phyloP scores from a whole-genome alignment of 2,888 invertebrate species.

The Drosophila quinaria region DNA sequence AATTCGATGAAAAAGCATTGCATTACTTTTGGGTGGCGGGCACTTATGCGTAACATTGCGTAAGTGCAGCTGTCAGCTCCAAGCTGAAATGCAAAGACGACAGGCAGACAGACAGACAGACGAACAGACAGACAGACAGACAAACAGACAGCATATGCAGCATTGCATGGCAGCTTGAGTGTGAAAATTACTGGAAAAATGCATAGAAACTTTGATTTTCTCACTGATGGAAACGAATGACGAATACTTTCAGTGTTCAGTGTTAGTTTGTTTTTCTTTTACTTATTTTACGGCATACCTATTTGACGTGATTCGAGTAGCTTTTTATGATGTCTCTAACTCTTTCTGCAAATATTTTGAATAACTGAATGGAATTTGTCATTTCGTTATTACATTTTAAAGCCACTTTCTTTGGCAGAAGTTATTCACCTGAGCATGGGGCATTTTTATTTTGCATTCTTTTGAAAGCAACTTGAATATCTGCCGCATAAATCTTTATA shows the following conservation, averaged over 20 bases:
- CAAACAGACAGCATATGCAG: slow-evolving; percentile 30
- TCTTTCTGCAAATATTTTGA: neutral
- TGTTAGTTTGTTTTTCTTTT: slow-evolving; percentile 10
- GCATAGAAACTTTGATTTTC: slow-evolving; percentile 59
- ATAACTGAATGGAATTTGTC: slow-evolving; percentile 8
- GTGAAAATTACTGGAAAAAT: slow-evolving; percentile 75
- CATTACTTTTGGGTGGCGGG: slow-evolving; percentile 43
- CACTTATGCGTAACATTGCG: slow-evolving; percentile 75
- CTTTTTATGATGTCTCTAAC: neutral
- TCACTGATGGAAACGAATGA: slow-evolving; percentile 5
- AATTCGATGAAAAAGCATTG: slow-evolving; percentile 49
- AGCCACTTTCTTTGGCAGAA: slow-evolving; percentile 1
- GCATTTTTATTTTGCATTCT: slow-evolving; percentile 5
- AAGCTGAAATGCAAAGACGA: neutral
- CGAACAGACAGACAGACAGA: neutral
- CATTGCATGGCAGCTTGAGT: slow-evolving; percentile 74
- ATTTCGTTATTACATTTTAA: slow-evolving; percentile 6
- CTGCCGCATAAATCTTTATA: slow-evolving; percentile 68
- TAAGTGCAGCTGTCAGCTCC: slow-evolving; percentile 77
- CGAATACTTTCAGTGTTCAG: slow-evolving; percentile 7
- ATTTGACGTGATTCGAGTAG: slow-evolving; percentile 1
- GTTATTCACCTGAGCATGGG: slow-evolving; percentile 28
- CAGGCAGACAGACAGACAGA: neutral
- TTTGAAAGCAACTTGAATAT: slow-evolving; percentile 46
- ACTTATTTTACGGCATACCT: slow-evolving; percentile 7